These are phyloP conservation scores for Ptychoptera contaminata DNA, from an alignment of 2,888 invertebrate species.

Conservation along the genomic window DNA sequence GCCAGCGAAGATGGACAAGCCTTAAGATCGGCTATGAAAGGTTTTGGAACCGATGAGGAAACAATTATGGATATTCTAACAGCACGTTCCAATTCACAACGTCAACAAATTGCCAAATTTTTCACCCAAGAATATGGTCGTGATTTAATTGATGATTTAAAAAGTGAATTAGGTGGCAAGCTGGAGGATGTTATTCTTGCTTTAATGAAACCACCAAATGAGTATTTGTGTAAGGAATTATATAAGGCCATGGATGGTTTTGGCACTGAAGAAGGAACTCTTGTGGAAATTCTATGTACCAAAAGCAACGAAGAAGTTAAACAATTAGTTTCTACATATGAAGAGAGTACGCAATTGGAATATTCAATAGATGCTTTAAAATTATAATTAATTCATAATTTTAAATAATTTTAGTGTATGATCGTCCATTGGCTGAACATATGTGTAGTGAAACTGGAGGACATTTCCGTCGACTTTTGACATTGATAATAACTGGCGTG, in stretches of 20 bases:
- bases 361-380: no score
- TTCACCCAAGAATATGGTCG: conserved; percentile 42
- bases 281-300: conserved; percentile 60
- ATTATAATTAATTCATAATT: no score
- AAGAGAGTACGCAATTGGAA: conserved; percentile 23
- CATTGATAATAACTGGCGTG: conserved; percentile 48
- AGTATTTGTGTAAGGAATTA: conserved; percentile 55
- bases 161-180: conserved; percentile 55
- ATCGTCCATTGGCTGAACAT: conserved; percentile 51
- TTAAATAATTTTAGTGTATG: conserved; percentile 30
- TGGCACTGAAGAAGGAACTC: conserved; percentile 55
- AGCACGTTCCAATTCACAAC: conserved; percentile 47
- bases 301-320: conserved; percentile 48
- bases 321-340: conserved; percentile 43
- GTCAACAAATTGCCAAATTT: conserved; percentile 50
- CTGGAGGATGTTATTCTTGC: conserved; percentile 59
- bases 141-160: conserved; percentile 46
- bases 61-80: conserved; percentile 56
- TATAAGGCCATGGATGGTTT: conserved; percentile 56
- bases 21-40: conserved; percentile 51
- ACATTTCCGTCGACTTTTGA: conserved; percentile 55
- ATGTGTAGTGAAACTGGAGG: conserved; percentile 62
- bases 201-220: conserved; percentile 47
- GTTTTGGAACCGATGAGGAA: conserved; percentile 55
- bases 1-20: conserved; percentile 44